Evolutionary conservation across 2,797 vertebrate genomes (phyloP), one percentile per base, ranked within the genome.

Genomic region (Amazonetta brasiliensis): DNA sequence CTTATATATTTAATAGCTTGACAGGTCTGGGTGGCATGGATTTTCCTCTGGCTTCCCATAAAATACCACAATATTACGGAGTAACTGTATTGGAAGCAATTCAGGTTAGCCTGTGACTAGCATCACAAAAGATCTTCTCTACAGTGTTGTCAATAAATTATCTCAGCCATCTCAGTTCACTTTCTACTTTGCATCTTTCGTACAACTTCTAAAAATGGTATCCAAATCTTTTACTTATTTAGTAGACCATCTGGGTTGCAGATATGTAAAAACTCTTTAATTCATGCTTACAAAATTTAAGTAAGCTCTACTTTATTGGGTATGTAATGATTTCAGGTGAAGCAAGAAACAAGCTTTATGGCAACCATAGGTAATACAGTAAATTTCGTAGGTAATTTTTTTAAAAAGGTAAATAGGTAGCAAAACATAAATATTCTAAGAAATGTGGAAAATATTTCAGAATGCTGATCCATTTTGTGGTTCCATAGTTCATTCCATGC

Each of bases 141-240:
- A 22, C 41, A 68, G 33, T 8, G 48, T 44, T 82, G 71, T 69
- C 92, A 89, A 55, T 95, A 92, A 94, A 87, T 95, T 75, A 87
- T 96, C 58, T 84, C 84, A 28, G 58, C 37, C 48, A 16, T 67
- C 55, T 94, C 48, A 4, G 63, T 69, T 43, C 41, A 39, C 14
- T 66, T 94, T 87, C 81, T 79, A n/a, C 76, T 88, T 75, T 25
- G 11, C 56, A 64, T 82, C 64, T 90, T 89, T 87, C 58, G 17
- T 75, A 48, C 13, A 62, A 80, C 72, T 92, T 96, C 94, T 94
- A 93, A 95, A 92, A 96, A 87, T 12, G 4, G 44, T 44, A 89
- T 79, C 55, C 50, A 66, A 80, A 75, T 85, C 69, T 52, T 37
- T 89, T 92, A 74, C 48, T 93, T 95, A 93, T 94, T 94, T 94